Percentiles rank a stretch among this genome's conserved stretches.
phyloP scores from a whole-genome alignment of 2,888 invertebrate species.

The Melangyna quadrimaculata region DNA sequence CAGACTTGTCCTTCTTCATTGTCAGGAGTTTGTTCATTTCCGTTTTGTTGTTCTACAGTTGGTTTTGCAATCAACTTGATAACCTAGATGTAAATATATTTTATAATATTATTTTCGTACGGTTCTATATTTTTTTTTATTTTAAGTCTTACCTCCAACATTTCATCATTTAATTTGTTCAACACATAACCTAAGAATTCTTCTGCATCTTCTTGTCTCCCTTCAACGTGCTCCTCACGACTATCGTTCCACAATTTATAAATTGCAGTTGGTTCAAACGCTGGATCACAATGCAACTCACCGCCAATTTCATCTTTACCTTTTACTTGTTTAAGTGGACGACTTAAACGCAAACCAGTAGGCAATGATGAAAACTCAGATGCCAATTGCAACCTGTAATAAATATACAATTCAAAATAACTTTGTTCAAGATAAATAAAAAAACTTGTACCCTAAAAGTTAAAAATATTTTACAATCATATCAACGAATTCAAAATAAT shows the following conservation, averaged over 20 bases:
- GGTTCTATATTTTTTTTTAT: background rate
- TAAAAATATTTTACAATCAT: background rate
- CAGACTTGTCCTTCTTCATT: constrained; percentile 80
- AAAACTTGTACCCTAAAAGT: background rate
- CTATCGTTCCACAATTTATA: constrained; percentile 91
- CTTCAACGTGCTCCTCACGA: constrained; percentile 88
- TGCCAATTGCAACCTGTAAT: constrained; percentile 57
- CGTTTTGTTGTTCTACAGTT: constrained; percentile 82
- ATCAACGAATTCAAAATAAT: background rate
- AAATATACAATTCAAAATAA: background rate
- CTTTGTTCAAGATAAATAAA: background rate
- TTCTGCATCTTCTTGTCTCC: constrained; percentile 98
- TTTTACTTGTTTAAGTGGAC: constrained; percentile 79
- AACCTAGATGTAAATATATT: constrained; percentile 79
- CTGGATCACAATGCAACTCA: constrained; percentile 87
- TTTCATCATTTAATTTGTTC: constrained; percentile 97
- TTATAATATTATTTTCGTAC: background rate
- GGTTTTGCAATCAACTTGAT: constrained; percentile 84
- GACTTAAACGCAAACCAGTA: constrained; percentile 82
- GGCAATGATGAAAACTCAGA: constrained; percentile 89
- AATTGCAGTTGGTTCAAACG: constrained; percentile 94
- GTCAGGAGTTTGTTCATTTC: constrained; percentile 78
- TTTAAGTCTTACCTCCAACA: constrained; percentile 89
- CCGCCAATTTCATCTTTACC: constrained; percentile 81
- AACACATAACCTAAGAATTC: constrained; percentile 96